These are phyloP conservation scores for Kobus ellipsiprymnus DNA, from an alignment of 2,113 vertebrate genomes.

Conservation along the genomic window DNA sequence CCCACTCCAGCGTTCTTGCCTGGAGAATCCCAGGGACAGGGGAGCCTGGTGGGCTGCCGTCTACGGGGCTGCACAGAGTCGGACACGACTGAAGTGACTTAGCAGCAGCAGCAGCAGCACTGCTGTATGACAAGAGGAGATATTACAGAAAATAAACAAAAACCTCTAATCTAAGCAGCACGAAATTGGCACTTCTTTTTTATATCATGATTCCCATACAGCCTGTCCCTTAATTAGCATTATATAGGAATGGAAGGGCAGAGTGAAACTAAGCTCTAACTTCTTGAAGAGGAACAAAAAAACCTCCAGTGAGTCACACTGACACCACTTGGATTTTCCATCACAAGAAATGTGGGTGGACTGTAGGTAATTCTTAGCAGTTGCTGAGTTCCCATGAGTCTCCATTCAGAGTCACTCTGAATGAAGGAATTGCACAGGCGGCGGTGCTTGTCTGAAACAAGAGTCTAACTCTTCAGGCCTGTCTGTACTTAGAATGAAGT, in stretches of 20 bases:
- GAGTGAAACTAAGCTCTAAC: not conserved
- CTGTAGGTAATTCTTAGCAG: not conserved
- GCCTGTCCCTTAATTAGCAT: not conserved
- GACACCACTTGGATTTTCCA: not conserved
- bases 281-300: not conserved
- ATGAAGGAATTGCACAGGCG: not conserved
- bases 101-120: no score
- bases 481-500: not conserved
- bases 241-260: not conserved
- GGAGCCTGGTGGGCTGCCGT: no score
- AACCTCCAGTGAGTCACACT: not conserved
- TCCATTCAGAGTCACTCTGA: not conserved
- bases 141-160: not conserved
- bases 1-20: no score
- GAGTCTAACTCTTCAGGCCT: not conserved
- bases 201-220: not conserved
- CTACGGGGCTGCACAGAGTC: no score
- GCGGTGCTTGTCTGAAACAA: not conserved
- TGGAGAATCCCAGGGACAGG: no score
- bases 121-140: not conserved
- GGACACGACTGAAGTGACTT: rapidly evolving
- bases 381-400: not conserved
- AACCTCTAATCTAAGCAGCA: not conserved
- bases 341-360: not conserved
- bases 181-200: not conserved